Percentiles rank a stretch among this genome's conserved stretches.
These are phyloP conservation scores for Calyptommatus sinebrachiatus DNA, from an alignment of 2,113 vertebrate species.

Conservation along the genomic window DNA sequence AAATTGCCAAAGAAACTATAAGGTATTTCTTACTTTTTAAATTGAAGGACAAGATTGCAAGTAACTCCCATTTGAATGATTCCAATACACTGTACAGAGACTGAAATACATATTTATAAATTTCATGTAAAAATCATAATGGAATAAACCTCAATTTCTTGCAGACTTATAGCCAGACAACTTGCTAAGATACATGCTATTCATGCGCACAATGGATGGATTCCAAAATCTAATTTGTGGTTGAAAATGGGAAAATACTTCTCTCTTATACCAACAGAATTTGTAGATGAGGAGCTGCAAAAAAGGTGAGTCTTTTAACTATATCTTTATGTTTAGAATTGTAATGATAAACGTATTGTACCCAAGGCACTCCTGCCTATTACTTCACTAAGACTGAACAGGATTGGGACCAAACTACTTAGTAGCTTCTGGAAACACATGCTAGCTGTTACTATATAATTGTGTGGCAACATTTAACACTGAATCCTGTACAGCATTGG, in stretches of 20 bases:
- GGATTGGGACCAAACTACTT: too few species aligned
- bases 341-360: too few species aligned
- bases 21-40: too few species aligned
- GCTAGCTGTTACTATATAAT: too few species aligned
- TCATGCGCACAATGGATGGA: conserved; percentile 97
- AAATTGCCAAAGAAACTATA: too few species aligned
- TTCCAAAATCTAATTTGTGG: conserved; percentile 95
- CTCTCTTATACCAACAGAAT: conserved; percentile 87
- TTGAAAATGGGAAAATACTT: conserved; percentile 95
- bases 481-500: too few species aligned
- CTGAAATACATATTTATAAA: background rate
- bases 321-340: background rate
- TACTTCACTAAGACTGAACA: too few species aligned
- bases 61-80: background rate
- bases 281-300: conserved; percentile 81
- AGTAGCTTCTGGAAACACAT: too few species aligned
- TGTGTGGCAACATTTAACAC: too few species aligned
- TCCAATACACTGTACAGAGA: background rate
- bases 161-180: conserved; percentile 91
- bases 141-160: conserved; percentile 35
- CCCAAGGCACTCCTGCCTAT: too few species aligned
- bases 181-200: conserved; percentile 97
- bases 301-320: conserved; percentile 72
- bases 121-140: background rate
- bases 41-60: too few species aligned